A percentile compares a stretch with the other conserved stretches of the same genome.
phyloP scores from a whole-genome alignment of 2,888 invertebrate genomes.

The Seira ritae region DNA sequence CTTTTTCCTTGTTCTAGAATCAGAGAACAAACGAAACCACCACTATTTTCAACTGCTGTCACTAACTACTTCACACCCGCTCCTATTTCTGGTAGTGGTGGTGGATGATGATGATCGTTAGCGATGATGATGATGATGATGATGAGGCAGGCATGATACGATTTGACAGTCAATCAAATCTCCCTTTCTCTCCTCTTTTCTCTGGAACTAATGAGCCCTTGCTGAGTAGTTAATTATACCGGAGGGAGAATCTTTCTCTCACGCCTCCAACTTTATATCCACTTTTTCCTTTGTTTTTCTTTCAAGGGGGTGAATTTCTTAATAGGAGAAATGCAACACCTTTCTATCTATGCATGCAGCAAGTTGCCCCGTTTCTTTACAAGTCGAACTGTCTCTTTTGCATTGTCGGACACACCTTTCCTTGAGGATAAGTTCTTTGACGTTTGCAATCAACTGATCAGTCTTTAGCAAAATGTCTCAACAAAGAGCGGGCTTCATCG shows the following conservation, averaged over 20 bases:
- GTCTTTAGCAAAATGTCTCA: slow-evolving; percentile 20
- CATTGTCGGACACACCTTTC: slow-evolving; percentile 27
- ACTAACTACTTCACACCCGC: too few relatives aligned
- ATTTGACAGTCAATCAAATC: slow-evolving; percentile 64
- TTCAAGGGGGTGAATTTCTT: not conserved
- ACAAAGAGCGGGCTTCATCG: too few relatives aligned
- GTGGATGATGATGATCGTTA: slow-evolving; percentile 32
- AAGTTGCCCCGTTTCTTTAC: not conserved
- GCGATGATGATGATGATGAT: slow-evolving; percentile 24
- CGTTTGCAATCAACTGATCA: slow-evolving; percentile 45
- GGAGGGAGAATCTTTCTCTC: slow-evolving; percentile 26
- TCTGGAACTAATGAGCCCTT: slow-evolving; percentile 55
- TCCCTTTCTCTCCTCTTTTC: slow-evolving; percentile 47
- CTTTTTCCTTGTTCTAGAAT: not conserved
- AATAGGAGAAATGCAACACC: not conserved
- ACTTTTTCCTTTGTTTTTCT: not conserved
- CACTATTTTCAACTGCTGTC: too few relatives aligned
- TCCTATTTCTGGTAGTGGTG: not conserved
- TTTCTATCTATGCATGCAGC: not conserved
- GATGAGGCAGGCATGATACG: slow-evolving; percentile 4
- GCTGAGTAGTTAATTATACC: slow-evolving; percentile 50
- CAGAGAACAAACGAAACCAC: too few relatives aligned
- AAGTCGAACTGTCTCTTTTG: not conserved
- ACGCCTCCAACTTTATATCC: slow-evolving; percentile 5
- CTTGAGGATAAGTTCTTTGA: slow-evolving; percentile 46